Conservation (phyloP, 2,888 invertebrate species). For the Lamellibrachia columna region DNA sequence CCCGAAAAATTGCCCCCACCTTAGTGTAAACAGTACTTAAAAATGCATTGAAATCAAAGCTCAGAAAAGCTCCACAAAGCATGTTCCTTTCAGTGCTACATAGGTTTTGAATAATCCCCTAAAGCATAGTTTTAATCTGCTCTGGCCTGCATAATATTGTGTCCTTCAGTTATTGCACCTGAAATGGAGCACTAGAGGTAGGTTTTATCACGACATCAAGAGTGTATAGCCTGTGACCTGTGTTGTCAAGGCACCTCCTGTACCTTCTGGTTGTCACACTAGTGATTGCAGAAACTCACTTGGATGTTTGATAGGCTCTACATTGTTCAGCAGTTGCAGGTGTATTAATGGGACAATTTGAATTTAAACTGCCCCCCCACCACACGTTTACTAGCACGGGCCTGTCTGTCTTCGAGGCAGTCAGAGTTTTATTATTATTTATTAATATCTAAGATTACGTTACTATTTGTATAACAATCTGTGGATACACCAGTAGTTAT, state of each 20-base stretch:
- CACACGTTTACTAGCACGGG: neutral
- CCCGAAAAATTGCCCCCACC: neutral
- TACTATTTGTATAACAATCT: constrained; percentile 16
- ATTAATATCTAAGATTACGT: neutral
- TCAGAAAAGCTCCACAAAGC: neutral
- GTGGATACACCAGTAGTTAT: neutral
- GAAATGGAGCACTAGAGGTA: neutral
- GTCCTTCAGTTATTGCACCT: neutral
- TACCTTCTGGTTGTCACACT: neutral
- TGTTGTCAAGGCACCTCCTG: too few species aligned
- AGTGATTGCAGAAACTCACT: neutral
- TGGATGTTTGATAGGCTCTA: neutral
- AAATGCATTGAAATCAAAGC: neutral
- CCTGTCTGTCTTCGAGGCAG: neutral
- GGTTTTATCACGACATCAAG: neutral
- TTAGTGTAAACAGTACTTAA: neutral
- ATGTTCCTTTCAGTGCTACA: neutral
- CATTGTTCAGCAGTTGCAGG: neutral
- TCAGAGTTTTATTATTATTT: constrained; percentile 7
- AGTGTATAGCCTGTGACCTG: neutral
- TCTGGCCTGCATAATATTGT: neutral
- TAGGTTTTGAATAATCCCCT: neutral
- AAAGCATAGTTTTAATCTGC: neutral
- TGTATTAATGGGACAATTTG: neutral
- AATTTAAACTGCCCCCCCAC: neutral